Evolutionary conservation across 2,888 invertebrate species (phyloP), one percentile per base, ranked within the genome.

Genomic region (Drosophila leonis): DNA sequence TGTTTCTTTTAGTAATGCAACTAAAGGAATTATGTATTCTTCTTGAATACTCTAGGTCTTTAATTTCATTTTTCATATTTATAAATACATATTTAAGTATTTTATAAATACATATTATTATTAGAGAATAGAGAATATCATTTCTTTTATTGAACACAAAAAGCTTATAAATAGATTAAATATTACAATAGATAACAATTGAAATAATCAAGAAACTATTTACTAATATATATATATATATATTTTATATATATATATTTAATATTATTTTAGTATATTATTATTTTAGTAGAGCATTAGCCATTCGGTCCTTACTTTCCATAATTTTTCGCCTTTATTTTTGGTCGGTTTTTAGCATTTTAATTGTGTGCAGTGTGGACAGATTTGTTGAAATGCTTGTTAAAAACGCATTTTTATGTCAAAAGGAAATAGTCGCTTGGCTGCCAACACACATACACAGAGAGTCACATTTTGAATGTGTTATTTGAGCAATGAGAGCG

Each of bases 351-450:
- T 85, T 83, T 80, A 80, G 82, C 74, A 75, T 83, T 83, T 82
- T 85, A 86, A 88, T 88, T 88, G 88, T 77, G 61, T 52, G 33
- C 67, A 65, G 86, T 75, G 84, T 67, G 85, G 80, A 86, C 70
- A 81, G 83, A 88, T 83, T 80, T 83, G 86, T 88, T 88, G 80
- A 88, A 88, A 85, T 78, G 88, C 85, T 88, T 88, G 83, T 85
- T 85, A 88, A 82, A 72, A 82, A 83, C 70, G 75, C 82, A 77
- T 75, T 86, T 85, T 85, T 72, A 86, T 88, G 86, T 85, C 82
- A 83, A 83, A 83, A 75, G 75, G 65, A 75, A 78, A 77, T 69
- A 69, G 78, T 69, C 62, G 60, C 51, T 39, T 55, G 39, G 61
- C 48, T 57, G 73, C 49, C 62, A 46, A 44, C 31, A 13, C 29